Base-by-base conservation (phyloP, 2,888 invertebrate genomes). In the Agelastica alni region DNA sequence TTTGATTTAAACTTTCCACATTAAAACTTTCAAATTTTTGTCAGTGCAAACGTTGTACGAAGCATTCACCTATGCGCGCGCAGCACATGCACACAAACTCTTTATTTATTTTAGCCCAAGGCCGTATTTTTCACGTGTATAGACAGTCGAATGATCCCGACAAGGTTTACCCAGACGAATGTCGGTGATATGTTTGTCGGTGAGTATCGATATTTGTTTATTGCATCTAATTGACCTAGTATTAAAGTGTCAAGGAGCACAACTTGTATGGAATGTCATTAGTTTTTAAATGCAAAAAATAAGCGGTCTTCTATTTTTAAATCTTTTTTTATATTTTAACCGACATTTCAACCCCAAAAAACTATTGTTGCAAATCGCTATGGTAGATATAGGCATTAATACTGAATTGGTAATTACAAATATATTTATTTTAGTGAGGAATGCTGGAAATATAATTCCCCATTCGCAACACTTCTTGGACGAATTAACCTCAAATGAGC, bases 111-210 rank as follows among this genome's bases (percentile, higher is more conserved):
- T 74, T 79, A 97, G 93, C 97, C 97, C 12, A 93, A 93, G 82
- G 95, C 96, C 60, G 89, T 97, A 58, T 93, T 97, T 80, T 96
- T 97, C 78, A 94, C 96, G 34, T 98, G 97, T 77, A 96, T 98
- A 89, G 97, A 98, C 83, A 94, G 94, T 76, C 83, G 98, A 78
- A 93, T 98, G 90, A 88, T 96, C 68, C 96, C 97, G 16, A 94
- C 96, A 54, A 84, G 94, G 75, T 95, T 96, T 77, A 95, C 95
- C 51, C 91, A 94, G 81, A 93, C 93, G 49, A 89, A 93, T 77
- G 92, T 96, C 60, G 98, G 98, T 37, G 96, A 98, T 76, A 96
- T 96, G 94, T 97, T 96, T 81, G 91, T 97, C 67, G 91, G 93
- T 93, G 79, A 71, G 82, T 77, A 36, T 13, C 13, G n/a, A 6